Evolutionary conservation across 2,113 vertebrate genomes (phyloP), one percentile per base, ranked within the genome.

Genomic region (Sorex araneus): DNA sequence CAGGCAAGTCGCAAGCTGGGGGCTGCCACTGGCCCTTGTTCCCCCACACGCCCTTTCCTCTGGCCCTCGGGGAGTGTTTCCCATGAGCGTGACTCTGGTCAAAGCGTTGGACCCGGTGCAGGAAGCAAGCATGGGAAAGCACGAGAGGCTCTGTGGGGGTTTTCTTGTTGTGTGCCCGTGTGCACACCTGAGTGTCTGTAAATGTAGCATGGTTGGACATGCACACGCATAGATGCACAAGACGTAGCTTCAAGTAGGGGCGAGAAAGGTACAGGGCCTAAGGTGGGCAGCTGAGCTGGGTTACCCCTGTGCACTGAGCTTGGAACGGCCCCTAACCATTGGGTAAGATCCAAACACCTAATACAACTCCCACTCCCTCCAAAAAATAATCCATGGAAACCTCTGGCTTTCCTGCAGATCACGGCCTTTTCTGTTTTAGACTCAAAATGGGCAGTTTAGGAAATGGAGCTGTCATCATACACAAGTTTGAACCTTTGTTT

Each of bases 1-100:
- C 93, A 2, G 97, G 98, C 95, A 93, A 98, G 97, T 9, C 34
- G 8, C 0, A 16, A 28, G 4, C 80, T 84, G 13, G 9, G 60
- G 60, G 40, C 13, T 75, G 16, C 13, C 9, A 1, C 15, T 28
- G 30, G 60, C 9, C 57, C 23, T 60, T 87, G 70, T 2, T 78
- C 27, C 3, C 1, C 67, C 0, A 71, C 81, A 93, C 36, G 36
- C 16, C 18, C 13, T 87, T 87, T 92, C 81, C 23, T 91, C 64
- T 71, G 11, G 92, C 32, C 40, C 28, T 25, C 40, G 21, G 18
- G 11, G 91, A 71, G 78, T 88, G 15, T 79, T 94, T 94, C 60
- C 89, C 75, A 16, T 86, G 27, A 81, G 60, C 77, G 21, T 76
- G 15, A 50, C 90, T 81, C 50, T 43, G 90, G 34, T 95, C 81